Evolutionary conservation across 2,113 vertebrate species (phyloP).

Genomic region (Rhadina sibilatrix): DNA sequence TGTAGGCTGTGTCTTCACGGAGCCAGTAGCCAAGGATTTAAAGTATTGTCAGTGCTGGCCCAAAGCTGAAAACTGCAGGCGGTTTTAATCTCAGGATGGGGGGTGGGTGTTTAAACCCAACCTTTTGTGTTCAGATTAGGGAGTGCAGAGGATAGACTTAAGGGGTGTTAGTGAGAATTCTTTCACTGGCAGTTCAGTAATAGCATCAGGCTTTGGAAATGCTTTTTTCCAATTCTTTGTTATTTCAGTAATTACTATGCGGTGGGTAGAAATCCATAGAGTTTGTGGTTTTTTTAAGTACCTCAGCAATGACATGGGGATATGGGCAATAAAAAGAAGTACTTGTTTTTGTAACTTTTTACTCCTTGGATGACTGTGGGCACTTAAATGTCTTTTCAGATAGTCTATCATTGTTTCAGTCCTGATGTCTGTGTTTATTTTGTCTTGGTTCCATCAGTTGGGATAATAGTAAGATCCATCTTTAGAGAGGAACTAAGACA

Average conservation of each 20-base stretch:
- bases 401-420: neutral
- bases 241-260: conserved; percentile 30
- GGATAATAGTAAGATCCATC: neutral
- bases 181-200: conserved; percentile 46
- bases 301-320: neutral
- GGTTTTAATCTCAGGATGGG: conserved; percentile 48
- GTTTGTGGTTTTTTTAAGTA: neutral
- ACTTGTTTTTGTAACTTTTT: conserved; percentile 30
- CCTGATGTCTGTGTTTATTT: conserved; percentile 17
- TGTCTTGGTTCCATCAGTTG: neutral
- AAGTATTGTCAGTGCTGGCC: conserved; percentile 61
- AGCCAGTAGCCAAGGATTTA: conserved; percentile 65
- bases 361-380: neutral
- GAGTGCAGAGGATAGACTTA: conserved; percentile 27
- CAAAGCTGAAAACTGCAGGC: conserved; percentile 55
- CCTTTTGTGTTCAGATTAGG: conserved; percentile 75
- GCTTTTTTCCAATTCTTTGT: conserved; percentile 18
- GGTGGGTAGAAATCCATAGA: conserved; percentile 45
- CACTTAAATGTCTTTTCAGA: neutral
- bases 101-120: conserved; percentile 39
- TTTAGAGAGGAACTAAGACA: neutral
- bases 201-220: conserved; percentile 37
- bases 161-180: conserved; percentile 30
- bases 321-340: neutral
- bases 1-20: conserved; percentile 33